Evolutionary conservation across 1,140 invertebrate genomes (phyloP).

Genomic region (Saccostrea echinata): DNA sequence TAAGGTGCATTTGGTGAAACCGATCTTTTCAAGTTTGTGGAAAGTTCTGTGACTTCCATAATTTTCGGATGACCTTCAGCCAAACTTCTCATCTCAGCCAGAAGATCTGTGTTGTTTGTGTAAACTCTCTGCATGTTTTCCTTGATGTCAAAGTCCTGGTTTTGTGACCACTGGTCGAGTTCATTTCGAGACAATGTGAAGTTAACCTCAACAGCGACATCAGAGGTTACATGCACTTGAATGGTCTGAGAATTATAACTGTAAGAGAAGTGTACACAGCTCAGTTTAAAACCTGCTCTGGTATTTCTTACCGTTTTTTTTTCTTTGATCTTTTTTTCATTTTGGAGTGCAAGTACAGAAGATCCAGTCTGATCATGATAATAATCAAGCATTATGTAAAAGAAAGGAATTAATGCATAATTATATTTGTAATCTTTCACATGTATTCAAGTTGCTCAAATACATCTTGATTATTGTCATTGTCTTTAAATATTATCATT

Average conservation of each 20-base stretch:
- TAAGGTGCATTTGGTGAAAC: slow-evolving; percentile 81
- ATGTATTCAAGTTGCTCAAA: too few species aligned
- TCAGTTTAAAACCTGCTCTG: background rate
- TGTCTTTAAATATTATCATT: too few species aligned
- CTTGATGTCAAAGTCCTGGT: slow-evolving; percentile 86
- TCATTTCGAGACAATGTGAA: slow-evolving; percentile 89
- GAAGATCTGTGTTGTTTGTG: slow-evolving; percentile 62
- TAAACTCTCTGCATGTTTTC: slow-evolving; percentile 80
- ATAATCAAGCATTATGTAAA: background rate
- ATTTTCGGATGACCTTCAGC: slow-evolving; percentile 84
- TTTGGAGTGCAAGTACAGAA: background rate
- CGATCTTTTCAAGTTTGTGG: slow-evolving; percentile 67
- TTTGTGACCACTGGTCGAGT: slow-evolving; percentile 88
- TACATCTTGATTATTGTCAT: too few species aligned
- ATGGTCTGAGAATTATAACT: slow-evolving; percentile 82
- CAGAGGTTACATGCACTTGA: slow-evolving; percentile 82
- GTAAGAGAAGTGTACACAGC: slow-evolving; percentile 57
- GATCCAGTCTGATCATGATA: background rate
- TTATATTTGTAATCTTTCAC: too few species aligned
- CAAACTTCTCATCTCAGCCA: slow-evolving; percentile 84
- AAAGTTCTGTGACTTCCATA: slow-evolving; percentile 83
- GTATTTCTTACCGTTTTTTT: background rate
- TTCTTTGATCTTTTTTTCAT: background rate
- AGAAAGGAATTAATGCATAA: too few species aligned
- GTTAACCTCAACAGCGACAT: slow-evolving; percentile 85